These are phyloP conservation scores for Mythimna albipuncta DNA, from an alignment of 2,888 invertebrate genomes.

Conservation along the genomic window DNA sequence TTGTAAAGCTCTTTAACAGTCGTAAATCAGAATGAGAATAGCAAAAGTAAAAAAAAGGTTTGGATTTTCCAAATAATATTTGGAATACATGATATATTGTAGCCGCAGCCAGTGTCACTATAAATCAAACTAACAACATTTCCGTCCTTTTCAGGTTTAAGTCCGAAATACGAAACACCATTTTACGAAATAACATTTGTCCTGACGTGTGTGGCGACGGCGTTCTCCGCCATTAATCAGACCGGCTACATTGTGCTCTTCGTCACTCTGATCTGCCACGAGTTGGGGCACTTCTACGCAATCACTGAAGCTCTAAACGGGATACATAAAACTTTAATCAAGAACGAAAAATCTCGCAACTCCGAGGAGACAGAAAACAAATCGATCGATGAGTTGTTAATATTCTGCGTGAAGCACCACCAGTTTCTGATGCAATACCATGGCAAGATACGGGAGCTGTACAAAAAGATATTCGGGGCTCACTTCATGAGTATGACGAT, in stretches of 20 bases:
- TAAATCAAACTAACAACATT: slow-evolving; percentile 37
- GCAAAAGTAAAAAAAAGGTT: background rate
- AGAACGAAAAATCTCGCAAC: slow-evolving; percentile 30
- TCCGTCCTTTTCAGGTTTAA: slow-evolving; percentile 70
- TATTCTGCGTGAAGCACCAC: slow-evolving; percentile 77
- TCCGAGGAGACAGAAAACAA: slow-evolving; percentile 35
- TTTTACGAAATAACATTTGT: slow-evolving; percentile 75
- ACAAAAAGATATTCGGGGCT: slow-evolving; percentile 74
- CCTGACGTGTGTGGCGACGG: slow-evolving; percentile 71
- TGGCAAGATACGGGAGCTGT: slow-evolving; percentile 70
- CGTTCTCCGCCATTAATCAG: slow-evolving; percentile 79
- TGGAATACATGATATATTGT: slow-evolving; percentile 14
- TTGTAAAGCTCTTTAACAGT: background rate
- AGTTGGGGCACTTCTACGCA: slow-evolving; percentile 77
- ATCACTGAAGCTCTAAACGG: slow-evolving; percentile 74
- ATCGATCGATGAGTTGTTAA: slow-evolving; percentile 66
- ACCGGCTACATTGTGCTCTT: slow-evolving; percentile 80
- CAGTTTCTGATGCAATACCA: slow-evolving; percentile 76
- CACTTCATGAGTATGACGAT: slow-evolving; percentile 79
- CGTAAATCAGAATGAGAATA: background rate
- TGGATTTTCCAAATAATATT: background rate
- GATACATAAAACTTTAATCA: slow-evolving; percentile 59
- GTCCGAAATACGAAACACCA: slow-evolving; percentile 76
- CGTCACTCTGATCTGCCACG: slow-evolving; percentile 74
- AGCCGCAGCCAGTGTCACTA: background rate